Percentiles rank a stretch among this genome's conserved stretches.
Conservation (phyloP, 2,888 invertebrate genomes). For the Ectobius pallidus region DNA sequence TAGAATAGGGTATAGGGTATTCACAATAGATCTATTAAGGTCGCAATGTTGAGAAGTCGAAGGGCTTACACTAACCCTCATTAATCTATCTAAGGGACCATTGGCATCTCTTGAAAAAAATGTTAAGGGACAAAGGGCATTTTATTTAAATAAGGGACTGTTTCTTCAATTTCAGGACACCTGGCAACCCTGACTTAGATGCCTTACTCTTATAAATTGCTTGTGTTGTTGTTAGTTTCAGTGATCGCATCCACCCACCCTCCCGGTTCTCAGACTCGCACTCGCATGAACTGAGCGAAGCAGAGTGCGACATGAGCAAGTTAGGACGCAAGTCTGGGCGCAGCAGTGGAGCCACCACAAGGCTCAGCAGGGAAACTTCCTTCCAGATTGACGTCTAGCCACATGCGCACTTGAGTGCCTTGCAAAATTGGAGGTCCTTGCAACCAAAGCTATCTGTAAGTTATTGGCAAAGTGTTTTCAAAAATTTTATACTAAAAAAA, state of each 20-base stretch:
- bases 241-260: slow-evolving; percentile 85
- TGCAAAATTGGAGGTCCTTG: slow-evolving; percentile 29
- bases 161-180: too few relatives aligned
- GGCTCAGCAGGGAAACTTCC: slow-evolving; percentile 53
- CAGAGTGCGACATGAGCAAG: slow-evolving; percentile 57
- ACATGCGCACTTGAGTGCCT: slow-evolving; percentile 35
- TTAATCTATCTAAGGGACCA: too few relatives aligned
- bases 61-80: too few relatives aligned
- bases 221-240: slow-evolving; percentile 79
- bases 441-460: slow-evolving; percentile 13
- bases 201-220: too few relatives aligned
- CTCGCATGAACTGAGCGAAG: slow-evolving; percentile 54
- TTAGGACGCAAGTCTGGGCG: slow-evolving; percentile 49
- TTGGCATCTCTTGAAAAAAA: too few relatives aligned
- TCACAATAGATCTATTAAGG: too few relatives aligned
- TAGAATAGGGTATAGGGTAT: too few relatives aligned
- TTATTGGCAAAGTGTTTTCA: background rate
- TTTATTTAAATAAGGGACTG: too few relatives aligned
- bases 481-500: slow-evolving; percentile 8
- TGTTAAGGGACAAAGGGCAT: too few relatives aligned
- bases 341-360: slow-evolving; percentile 43
- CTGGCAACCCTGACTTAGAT: too few relatives aligned
- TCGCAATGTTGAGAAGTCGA: too few relatives aligned
- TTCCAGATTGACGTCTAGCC: slow-evolving; percentile 79
- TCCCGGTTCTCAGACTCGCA: slow-evolving; percentile 78